Conservation (phyloP, 2,113 vertebrate species). For the Solenodon paradoxus region DNA sequence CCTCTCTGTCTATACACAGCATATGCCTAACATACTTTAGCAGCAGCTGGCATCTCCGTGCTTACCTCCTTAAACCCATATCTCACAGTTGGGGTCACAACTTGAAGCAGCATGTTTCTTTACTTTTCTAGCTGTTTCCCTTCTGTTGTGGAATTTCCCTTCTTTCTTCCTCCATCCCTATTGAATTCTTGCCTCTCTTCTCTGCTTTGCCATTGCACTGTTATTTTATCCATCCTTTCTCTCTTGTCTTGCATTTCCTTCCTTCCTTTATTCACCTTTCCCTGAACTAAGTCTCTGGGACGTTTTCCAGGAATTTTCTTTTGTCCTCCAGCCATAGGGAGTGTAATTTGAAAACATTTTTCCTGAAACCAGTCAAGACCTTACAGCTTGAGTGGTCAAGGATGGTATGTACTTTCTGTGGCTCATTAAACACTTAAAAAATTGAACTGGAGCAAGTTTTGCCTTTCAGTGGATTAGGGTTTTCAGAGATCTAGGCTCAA, state of each 20-base stretch:
- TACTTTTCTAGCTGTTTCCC: background rate
- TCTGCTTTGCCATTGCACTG: background rate
- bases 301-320: conserved; percentile 68
- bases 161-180: background rate
- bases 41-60: background rate
- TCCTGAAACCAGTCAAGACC: background rate
- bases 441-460: background rate
- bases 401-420: conserved; percentile 42
- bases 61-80: background rate
- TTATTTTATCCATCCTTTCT: conserved; percentile 10
- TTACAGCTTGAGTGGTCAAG: conserved; percentile 15
- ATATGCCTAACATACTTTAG: background rate
- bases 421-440: conserved; percentile 43
- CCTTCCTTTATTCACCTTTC: conserved; percentile 61
- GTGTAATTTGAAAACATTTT: conserved; percentile 62
- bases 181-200: background rate
- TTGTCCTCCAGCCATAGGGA: conserved; percentile 49
- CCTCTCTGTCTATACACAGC: background rate
- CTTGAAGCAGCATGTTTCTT: background rate
- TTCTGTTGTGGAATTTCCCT: background rate
- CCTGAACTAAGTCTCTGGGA: conserved; percentile 69
- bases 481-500: background rate
- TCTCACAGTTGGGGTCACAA: background rate
- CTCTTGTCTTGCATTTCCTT: background rate
- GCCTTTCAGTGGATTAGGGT: background rate